Percentiles rank a stretch among this genome's conserved stretches.
Evolutionary conservation across 2,888 invertebrate species (phyloP).

Genomic region (Diarsia mendica): DNA sequence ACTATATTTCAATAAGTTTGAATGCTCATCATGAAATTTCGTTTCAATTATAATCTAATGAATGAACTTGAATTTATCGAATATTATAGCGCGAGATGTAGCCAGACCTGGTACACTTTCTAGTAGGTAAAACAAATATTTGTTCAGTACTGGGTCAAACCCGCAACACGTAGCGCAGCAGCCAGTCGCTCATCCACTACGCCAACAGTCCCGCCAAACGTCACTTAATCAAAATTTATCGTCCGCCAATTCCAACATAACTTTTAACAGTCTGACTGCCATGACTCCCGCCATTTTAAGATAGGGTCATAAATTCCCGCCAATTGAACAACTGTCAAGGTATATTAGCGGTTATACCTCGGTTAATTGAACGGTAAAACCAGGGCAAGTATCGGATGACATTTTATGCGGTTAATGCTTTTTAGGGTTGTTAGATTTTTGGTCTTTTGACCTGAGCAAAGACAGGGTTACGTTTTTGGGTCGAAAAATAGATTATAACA

Average conservation of each 20-base stretch:
- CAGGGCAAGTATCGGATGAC: conserved; percentile 44
- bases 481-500: no score
- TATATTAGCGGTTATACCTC: conserved; percentile 38
- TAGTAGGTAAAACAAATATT: no score
- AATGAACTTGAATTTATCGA: no score
- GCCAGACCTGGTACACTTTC: no score
- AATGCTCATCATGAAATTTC: no score
- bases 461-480: neutral
- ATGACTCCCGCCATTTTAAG: conserved; percentile 27
- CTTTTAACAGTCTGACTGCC: conserved; percentile 22
- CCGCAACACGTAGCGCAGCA: no score
- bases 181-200: no score
- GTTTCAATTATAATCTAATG: no score
- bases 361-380: conserved; percentile 50
- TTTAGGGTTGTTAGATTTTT: conserved; percentile 36
- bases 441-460: neutral
- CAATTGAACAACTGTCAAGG: conserved; percentile 52
- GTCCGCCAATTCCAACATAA: neutral
- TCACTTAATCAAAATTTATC: conserved; percentile 23
- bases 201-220: neutral
- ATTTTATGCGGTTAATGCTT: conserved; percentile 62
- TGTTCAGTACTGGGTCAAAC: no score
- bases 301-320: conserved; percentile 61
- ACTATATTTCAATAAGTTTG: no score
- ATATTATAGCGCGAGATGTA: no score